Conservation (phyloP, 2,797 vertebrate species). For the Hemitrygon akajei region DNA sequence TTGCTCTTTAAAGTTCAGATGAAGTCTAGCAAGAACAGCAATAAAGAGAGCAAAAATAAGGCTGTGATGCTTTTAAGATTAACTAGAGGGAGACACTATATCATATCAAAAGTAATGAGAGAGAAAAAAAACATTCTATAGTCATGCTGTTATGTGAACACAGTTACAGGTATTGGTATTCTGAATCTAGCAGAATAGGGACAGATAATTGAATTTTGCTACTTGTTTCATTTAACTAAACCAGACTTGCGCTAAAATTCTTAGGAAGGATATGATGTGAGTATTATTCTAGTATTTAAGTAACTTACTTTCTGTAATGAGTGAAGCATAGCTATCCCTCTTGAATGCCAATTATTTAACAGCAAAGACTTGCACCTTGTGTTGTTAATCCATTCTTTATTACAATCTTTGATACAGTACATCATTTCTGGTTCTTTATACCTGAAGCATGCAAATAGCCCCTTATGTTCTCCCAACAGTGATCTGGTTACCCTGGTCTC, state of each 20-base stretch:
- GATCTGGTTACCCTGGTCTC: too few species aligned
- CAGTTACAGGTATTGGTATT: neutral
- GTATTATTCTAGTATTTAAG: neutral
- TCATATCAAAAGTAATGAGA: neutral
- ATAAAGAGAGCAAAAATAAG: neutral
- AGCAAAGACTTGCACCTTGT: neutral
- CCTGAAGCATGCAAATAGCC: neutral
- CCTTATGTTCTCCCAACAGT: too few species aligned
- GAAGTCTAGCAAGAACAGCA: too few species aligned
- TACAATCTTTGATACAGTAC: neutral
- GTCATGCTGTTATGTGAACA: neutral
- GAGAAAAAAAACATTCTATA: neutral
- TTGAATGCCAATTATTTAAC: neutral
- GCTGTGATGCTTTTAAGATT: neutral
- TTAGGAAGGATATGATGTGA: neutral
- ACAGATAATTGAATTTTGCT: neutral
- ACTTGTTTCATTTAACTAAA: neutral
- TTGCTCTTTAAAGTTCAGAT: neutral
- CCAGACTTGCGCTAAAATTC: neutral
- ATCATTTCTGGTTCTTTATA: neutral
- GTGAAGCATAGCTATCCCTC: neutral
- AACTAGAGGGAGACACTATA: neutral
- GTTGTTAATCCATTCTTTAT: neutral
- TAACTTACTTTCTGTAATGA: neutral
- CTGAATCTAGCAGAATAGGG: neutral